These are phyloP conservation scores for Opisthocomus hoazin DNA, from an alignment of 2,113 vertebrate genomes.

Conservation along the genomic window DNA sequence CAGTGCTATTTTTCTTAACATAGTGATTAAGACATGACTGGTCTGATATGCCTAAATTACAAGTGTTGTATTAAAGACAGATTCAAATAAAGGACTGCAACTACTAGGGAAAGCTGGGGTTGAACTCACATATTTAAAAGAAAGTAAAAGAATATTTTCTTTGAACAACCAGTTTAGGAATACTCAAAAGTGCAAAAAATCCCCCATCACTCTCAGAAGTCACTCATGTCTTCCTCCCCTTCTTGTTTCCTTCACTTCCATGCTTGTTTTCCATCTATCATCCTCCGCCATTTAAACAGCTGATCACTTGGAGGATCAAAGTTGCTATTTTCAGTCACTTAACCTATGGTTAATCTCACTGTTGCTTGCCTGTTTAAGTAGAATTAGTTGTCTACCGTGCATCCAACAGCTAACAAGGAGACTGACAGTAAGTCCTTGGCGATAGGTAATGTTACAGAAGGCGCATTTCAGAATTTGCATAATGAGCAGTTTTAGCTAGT, in stretches of 20 bases:
- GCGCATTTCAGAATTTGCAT: background rate
- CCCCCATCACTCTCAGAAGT: background rate
- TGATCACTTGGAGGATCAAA: conserved; percentile 25
- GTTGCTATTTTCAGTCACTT: conserved; percentile 47
- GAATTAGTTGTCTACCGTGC: background rate
- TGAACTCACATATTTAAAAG: background rate
- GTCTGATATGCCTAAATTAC: background rate
- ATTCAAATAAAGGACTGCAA: background rate
- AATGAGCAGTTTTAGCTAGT: background rate
- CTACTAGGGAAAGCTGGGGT: background rate
- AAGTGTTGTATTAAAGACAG: background rate
- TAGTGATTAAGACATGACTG: background rate
- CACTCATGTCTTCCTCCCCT: background rate
- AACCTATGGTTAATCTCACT: conserved; percentile 24
- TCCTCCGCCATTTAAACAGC: background rate
- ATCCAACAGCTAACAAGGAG: background rate
- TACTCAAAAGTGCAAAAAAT: background rate
- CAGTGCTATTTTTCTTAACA: background rate
- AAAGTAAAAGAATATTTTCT: background rate
- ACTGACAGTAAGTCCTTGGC: background rate
- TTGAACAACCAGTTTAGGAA: background rate
- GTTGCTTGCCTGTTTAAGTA: conserved; percentile 2
- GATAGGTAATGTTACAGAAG: background rate
- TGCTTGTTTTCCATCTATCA: background rate
- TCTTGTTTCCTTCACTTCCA: background rate